These are phyloP conservation scores for Megaptera novaeangliae DNA, from an alignment of 2,113 vertebrate genomes.

Conservation along the genomic window DNA sequence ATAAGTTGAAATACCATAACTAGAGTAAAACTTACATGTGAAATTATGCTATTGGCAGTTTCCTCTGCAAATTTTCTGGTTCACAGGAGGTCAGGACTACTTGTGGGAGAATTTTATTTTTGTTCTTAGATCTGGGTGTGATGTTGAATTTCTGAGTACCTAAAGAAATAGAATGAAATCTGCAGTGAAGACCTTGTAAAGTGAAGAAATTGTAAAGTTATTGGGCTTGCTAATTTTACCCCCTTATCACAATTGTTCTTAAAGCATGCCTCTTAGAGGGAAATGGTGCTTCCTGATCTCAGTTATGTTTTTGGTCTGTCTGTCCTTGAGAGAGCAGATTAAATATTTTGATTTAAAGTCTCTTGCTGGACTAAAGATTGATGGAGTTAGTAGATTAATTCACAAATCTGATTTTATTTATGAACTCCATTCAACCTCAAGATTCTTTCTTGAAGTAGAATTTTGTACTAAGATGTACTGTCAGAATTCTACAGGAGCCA, in stretches of 20 bases:
- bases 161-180: not conserved
- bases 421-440: not conserved
- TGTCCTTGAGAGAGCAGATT: not conserved
- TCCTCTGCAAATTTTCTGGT: not conserved
- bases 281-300: not conserved
- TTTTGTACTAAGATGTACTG: not conserved
- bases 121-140: not conserved
- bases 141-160: constrained; percentile 2
- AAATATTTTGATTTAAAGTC: not conserved
- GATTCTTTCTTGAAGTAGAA: not conserved
- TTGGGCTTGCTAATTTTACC: not conserved
- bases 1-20: not conserved
- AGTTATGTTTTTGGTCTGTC: not conserved
- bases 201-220: not conserved
- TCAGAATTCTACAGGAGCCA: not conserved
- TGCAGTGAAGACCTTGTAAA: not conserved
- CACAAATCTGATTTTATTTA: not conserved
- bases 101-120: not conserved
- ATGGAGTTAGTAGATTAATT: not conserved
- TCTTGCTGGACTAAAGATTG: not conserved
- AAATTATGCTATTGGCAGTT: not conserved
- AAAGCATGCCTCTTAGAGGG: not conserved
- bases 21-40: not conserved
- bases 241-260: not conserved
- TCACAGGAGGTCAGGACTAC: not conserved